Base-by-base conservation (phyloP, 1,140 invertebrate species). In the Oncopeltus fasciatus region DNA sequence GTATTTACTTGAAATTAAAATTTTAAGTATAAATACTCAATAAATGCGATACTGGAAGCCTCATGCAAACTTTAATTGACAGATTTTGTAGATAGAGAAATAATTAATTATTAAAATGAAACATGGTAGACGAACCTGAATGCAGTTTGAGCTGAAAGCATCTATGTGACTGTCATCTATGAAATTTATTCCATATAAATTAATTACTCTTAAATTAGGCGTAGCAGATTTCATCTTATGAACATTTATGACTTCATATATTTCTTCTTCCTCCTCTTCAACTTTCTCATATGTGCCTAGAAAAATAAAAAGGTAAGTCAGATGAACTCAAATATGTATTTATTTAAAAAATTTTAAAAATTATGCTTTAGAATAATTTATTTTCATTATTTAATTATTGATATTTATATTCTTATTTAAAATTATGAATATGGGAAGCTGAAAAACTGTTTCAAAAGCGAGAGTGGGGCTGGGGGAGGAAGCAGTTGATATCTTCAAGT, bases 171-270 rank as follows among this genome's bases (percentile, higher is more conserved):
- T 92, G 78, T 99, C 97, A 70, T 98, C 95, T 1, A 98, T 88
- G 68, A 99, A 99, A 72, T 94, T 95, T 60, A 98, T 97, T 0
- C 95, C 95, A 72, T 95, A 98, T 21, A 98, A 74, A 75, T 96
- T 97, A 66, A 98, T 95, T 2, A 96, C 91, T 64, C 91, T 78
- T 20, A 98, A 76, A 76, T 98, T 98, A 0, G 95, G 94, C 0
- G 92, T 93, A 0, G 92, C 93, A 14, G 90, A 91, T 73, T 99
- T 99, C 2, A 99, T 76, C 70, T 97, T 98, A 73, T 98, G 94
- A 20, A 99, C 93, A 73, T 99, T 99, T 66, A 99, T 95, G 0
- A 99, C 96, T 77, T 99, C 96, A 73, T 99, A 99, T 68, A 98
- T 95, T 78, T 99, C 95, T 73, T 99, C 97, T 71, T 99, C 96